Percentiles rank a stretch among this genome's conserved stretches.
These are phyloP conservation scores for Apis cerana DNA, from an alignment of 1,140 invertebrate genomes.

Conservation along the genomic window DNA sequence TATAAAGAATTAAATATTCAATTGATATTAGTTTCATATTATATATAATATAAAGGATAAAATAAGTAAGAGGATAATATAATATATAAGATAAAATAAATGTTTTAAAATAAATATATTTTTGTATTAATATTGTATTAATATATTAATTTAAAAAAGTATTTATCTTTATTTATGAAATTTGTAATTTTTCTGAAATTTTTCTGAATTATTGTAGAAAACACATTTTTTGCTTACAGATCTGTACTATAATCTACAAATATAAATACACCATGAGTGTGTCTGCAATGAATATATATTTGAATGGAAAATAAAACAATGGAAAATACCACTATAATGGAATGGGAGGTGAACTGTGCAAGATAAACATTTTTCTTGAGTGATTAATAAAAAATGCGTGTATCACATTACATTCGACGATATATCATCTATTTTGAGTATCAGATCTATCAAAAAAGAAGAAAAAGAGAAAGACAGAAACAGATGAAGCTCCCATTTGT, in stretches of 20 bases:
- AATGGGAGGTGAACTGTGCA: conserved; percentile 74
- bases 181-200: conserved; percentile 31
- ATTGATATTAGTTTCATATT: too few species aligned
- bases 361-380: conserved; percentile 73
- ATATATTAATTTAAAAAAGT: conserved; percentile 24
- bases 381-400: conserved; percentile 61
- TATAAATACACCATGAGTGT: conserved; percentile 77
- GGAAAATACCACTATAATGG: conserved; percentile 71
- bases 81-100: too few species aligned
- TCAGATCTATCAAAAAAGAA: conserved; percentile 65
- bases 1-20: too few species aligned
- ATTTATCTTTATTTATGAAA: conserved; percentile 20
- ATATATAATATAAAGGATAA: too few species aligned
- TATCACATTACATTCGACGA: conserved; percentile 75
- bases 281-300: conserved; percentile 71
- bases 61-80: too few species aligned
- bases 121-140: too few species aligned
- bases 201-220: conserved; percentile 48
- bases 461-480: conserved; percentile 46
- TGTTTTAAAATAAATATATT: too few species aligned
- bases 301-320: conserved; percentile 72
- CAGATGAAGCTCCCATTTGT: conserved; percentile 77
- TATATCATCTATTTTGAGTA: conserved; percentile 78
- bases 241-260: conserved; percentile 79
- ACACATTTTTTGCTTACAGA: conserved; percentile 75